These are phyloP conservation scores for Discoglossus pictus DNA, from an alignment of 2,797 vertebrate species.

Conservation along the genomic window DNA sequence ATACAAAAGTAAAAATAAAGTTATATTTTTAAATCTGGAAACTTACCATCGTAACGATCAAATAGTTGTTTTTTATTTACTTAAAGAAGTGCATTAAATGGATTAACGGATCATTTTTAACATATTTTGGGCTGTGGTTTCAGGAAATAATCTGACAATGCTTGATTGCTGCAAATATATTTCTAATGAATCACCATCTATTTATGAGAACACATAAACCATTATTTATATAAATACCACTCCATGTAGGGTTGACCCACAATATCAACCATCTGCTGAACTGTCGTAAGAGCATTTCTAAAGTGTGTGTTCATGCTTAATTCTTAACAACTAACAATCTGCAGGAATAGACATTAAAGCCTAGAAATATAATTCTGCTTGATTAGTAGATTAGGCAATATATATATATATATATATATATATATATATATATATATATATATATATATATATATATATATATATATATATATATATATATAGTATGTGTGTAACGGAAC, in stretches of 20 bases:
- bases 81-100: conserved; percentile 66
- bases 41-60: conserved; percentile 64
- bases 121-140: conserved; percentile 69
- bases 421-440: no score
- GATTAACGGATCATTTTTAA: conserved; percentile 70
- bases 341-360: conserved; percentile 56
- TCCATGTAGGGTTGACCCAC: conserved; percentile 63
- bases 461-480: no score
- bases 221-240: conserved; percentile 80
- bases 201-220: conserved; percentile 79
- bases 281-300: conserved; percentile 71
- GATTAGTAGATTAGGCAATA: conserved; percentile 62
- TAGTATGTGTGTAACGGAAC: no score
- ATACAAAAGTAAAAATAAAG: conserved; percentile 24
- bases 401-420: no score
- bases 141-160: conserved; percentile 74
- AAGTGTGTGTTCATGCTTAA: conserved; percentile 62
- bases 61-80: conserved; percentile 67
- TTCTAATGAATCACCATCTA: conserved; percentile 80
- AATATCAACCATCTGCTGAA: conserved; percentile 69
- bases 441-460: no score
- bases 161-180: conserved; percentile 73
- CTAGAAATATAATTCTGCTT: conserved; percentile 59
- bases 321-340: conserved; percentile 60
- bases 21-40: conserved; percentile 62